Conservation (phyloP, 2,113 vertebrate species). For the Cromileptes altivelis region DNA sequence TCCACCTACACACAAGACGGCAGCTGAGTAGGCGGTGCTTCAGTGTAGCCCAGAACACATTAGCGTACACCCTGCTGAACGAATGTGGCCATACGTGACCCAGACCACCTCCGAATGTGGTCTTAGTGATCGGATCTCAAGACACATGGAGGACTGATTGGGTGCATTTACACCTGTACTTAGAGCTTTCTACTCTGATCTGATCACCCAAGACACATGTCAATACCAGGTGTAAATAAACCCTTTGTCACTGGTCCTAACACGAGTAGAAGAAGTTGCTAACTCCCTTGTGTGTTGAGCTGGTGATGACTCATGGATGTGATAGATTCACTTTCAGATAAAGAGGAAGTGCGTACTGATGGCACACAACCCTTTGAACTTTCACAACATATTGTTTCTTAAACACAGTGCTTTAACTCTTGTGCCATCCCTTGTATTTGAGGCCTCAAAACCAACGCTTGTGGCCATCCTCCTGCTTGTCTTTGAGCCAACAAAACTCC, state of each 20-base stretch:
- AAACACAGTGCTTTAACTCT: constrained; percentile 44
- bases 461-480: constrained; percentile 59
- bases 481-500: constrained; percentile 59
- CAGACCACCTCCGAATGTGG: too few species aligned
- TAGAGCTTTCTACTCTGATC: too few species aligned
- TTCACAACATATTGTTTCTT: constrained; percentile 42
- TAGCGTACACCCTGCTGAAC: too few species aligned
- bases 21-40: too few species aligned
- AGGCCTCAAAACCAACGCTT: constrained; percentile 32
- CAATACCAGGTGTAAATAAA: too few species aligned
- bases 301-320: constrained; percentile 9
- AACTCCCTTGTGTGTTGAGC: constrained; percentile 6
- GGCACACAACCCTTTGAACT: constrained; percentile 16
- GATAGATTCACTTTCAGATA: constrained; percentile 22
- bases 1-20: too few species aligned
- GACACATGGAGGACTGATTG: too few species aligned
- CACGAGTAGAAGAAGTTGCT: neutral
- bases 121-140: too few species aligned
- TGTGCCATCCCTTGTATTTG: constrained; percentile 45
- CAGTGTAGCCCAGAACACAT: too few species aligned
- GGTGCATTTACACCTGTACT: too few species aligned
- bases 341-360: constrained; percentile 1
- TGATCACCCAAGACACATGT: too few species aligned
- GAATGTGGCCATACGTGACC: too few species aligned
- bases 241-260: neutral